Evolutionary conservation across 2,113 vertebrate genomes (phyloP).

Genomic region (cat (Felis catus)): F.catus_Fca126_mat1.0 CM031420.1:1639001-1639500

Average conservation of each 20-base stretch:
- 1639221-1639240: neutral
- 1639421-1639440: conserved; percentile 9
- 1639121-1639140: neutral
- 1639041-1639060: neutral
- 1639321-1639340: neutral
- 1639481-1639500: neutral
- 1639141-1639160: neutral
- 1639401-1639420: neutral
- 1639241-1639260: neutral
- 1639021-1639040: neutral
- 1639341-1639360: neutral
- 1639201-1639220: neutral
- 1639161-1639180: neutral
- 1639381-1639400: neutral
- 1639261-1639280: neutral
- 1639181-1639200: neutral
- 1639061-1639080: neutral
- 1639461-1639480: neutral
- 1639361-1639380: neutral
- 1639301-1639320: neutral
- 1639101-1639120: neutral
- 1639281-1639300: neutral
- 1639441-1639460: neutral
- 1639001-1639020: neutral
- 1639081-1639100: neutral